phyloP scores from a whole-genome alignment of 2,888 invertebrate genomes.

The Schizaphis graminum region DNA sequence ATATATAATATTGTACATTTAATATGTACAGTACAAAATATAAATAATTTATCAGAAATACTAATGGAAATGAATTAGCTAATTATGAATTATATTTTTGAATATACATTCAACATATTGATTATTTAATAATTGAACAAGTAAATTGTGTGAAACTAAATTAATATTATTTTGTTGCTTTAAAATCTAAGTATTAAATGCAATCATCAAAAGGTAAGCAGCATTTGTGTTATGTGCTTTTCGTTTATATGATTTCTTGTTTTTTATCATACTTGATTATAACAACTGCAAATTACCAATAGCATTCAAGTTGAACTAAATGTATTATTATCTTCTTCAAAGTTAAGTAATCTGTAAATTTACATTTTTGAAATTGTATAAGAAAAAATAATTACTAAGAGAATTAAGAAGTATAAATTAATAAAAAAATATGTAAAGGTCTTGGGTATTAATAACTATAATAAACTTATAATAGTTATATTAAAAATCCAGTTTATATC shows the following conservation, averaged over 20 bases:
- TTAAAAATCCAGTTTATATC: background rate
- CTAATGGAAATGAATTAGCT: background rate
- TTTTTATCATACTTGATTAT: background rate
- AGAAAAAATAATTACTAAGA: background rate
- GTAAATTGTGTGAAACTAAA: conserved; percentile 3
- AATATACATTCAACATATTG: background rate
- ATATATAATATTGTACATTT: background rate
- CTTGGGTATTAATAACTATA: background rate
- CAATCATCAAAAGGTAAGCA: conserved; percentile 47
- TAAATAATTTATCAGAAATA: background rate
- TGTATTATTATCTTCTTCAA: background rate
- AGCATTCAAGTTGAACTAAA: background rate
- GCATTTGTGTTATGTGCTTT: conserved; percentile 12
- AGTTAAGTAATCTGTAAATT: background rate
- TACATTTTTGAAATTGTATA: background rate
- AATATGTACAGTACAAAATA: background rate
- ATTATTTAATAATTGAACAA: background rate
- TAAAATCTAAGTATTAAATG: conserved; percentile 13
- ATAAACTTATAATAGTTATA: background rate
- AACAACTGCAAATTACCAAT: background rate
- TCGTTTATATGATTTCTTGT: background rate
- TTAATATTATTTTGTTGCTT: conserved; percentile 5
- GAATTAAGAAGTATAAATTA: background rate
- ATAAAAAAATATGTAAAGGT: background rate
- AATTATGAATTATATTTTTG: background rate